phyloP scores from a whole-genome alignment of 1,140 invertebrate species.

The Leguminivora glycinivorella region DNA sequence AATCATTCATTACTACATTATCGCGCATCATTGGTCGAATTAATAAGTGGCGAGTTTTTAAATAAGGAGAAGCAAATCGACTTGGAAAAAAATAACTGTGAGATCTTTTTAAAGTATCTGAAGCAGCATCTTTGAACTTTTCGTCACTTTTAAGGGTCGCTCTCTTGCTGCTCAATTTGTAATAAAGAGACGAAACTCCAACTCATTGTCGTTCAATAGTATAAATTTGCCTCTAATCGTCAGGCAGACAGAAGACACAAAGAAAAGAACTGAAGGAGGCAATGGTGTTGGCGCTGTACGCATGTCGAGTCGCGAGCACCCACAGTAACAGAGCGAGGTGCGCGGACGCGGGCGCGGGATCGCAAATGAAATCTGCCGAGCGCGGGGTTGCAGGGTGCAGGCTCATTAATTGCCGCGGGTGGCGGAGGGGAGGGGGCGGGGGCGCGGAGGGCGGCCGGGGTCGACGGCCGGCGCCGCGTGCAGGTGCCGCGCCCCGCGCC shows the following conservation, averaged over 20 bases:
- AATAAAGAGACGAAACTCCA: no score
- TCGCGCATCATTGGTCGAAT: background rate
- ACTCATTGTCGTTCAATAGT: no score
- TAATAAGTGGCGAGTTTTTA: background rate
- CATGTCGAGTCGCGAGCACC: background rate
- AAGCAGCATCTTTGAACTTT: no score
- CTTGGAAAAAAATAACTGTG: background rate
- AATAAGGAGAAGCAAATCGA: background rate
- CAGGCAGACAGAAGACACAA: no score
- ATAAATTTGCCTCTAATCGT: no score
- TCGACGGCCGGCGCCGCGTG: constrained; percentile 29
- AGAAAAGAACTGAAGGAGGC: no score
- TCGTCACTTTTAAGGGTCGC: no score
- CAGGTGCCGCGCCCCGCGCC: constrained; percentile 29
- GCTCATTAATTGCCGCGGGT: constrained; percentile 16
- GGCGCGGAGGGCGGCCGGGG: constrained; percentile 11
- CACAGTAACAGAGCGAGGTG: background rate
- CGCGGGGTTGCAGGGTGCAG: constrained; percentile 4
- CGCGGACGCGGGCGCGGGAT: background rate
- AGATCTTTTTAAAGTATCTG: no score
- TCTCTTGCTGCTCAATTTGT: no score
- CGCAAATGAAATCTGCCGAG: constrained; percentile 23
- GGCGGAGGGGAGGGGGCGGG: background rate
- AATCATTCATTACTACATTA: background rate
- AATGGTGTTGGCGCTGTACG: no score